Percentiles rank a stretch among this genome's conserved stretches.
Evolutionary conservation across 1,140 invertebrate species (phyloP).

Genomic region (Eufriesea mexicana): DNA sequence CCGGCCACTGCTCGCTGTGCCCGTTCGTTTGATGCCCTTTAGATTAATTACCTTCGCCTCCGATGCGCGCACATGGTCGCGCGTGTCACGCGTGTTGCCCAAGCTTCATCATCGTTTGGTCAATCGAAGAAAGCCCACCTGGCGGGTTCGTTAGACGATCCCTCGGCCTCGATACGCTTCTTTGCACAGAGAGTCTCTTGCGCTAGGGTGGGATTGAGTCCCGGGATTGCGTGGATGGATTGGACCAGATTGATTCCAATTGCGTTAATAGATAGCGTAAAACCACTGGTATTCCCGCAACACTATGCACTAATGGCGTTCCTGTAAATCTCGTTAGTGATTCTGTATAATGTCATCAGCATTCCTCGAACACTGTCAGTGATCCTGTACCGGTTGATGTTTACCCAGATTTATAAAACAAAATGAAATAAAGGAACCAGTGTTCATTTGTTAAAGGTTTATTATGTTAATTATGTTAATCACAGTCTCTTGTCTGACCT

Average conservation of each 20-base stretch:
- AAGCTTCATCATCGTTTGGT: constrained; percentile 50
- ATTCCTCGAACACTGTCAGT: no score
- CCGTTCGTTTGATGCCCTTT: constrained; percentile 70
- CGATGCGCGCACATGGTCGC: constrained; percentile 52
- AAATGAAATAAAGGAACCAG: no score
- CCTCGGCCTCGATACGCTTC: neutral
- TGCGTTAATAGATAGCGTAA: neutral
- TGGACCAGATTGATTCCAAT: neutral
- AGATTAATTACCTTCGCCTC: constrained; percentile 75
- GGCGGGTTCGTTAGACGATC: neutral
- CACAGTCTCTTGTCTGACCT: no score
- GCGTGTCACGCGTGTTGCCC: constrained; percentile 53
- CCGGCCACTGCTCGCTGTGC: constrained; percentile 40
- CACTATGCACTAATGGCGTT: no score
- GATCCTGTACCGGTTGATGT: no score
- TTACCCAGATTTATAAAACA: no score
- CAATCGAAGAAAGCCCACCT: constrained; percentile 4
- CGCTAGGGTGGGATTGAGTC: neutral
- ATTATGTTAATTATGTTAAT: no score
- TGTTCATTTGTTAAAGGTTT: no score
- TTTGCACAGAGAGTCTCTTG: neutral
- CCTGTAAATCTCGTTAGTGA: no score
- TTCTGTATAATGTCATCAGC: no score
- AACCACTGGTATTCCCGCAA: no score
- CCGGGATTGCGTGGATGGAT: neutral